A percentile compares a stretch with the other conserved stretches of the same genome.
phyloP scores from a whole-genome alignment of 37 sponge, comb jelly and placozoan genomes.

The Agelas oroides region DNA sequence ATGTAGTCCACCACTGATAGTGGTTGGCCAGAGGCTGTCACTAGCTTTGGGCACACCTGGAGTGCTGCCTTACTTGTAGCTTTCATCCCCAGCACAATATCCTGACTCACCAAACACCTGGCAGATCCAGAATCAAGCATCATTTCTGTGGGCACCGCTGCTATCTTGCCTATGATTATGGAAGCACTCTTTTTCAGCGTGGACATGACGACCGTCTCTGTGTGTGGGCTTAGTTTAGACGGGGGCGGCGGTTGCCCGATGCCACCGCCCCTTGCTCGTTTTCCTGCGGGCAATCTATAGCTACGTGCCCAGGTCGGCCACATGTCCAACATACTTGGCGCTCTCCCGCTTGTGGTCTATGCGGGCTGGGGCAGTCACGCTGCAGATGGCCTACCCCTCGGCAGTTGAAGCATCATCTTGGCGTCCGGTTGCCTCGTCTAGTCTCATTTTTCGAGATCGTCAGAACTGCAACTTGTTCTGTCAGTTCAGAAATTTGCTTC shows the following conservation, averaged over 20 bases:
- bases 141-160: constrained; percentile 21
- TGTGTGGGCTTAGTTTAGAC: constrained; percentile 16
- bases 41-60: too few species aligned
- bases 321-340: not conserved
- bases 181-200: not conserved
- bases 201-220: not conserved
- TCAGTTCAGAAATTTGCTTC: constrained; percentile 23
- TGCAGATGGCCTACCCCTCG: constrained; percentile 17
- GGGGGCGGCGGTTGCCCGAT: constrained; percentile 32
- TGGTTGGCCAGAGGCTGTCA: constrained; percentile 53
- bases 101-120: constrained; percentile 4
- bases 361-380: constrained; percentile 21
- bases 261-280: constrained; percentile 44
- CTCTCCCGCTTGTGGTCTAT: too few species aligned
- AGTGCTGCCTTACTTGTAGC: not conserved
- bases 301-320: constrained; percentile 22
- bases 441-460: not conserved
- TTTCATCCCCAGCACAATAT: not conserved
- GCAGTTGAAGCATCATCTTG: constrained; percentile 8
- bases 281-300: constrained; percentile 40
- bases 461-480: constrained; percentile 54
- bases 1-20: constrained; percentile 43
- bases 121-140: constrained; percentile 61
- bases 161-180: not conserved
- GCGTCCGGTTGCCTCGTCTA: not conserved